phyloP scores from a whole-genome alignment of 2,113 vertebrate genomes.

The Tiliqua scincoides region DNA sequence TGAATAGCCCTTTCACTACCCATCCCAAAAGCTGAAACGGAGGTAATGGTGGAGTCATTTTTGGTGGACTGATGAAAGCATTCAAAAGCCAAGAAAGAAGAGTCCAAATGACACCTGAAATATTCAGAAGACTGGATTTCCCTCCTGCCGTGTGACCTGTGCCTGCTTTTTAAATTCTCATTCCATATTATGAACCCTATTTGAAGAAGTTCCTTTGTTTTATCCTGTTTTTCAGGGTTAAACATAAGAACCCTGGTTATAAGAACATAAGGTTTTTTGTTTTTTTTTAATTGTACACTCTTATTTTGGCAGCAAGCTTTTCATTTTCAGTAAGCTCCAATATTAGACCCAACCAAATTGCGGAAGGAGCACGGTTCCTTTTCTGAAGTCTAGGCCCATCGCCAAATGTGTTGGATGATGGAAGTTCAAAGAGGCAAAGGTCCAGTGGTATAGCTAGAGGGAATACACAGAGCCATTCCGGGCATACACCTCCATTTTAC shows the following conservation, averaged over 20 bases:
- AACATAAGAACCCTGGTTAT: no score
- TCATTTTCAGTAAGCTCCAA: background rate
- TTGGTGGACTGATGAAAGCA: background rate
- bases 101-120: background rate
- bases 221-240: slow-evolving; percentile 1
- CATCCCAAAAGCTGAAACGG: background rate
- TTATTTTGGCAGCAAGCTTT: background rate
- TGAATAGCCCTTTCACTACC: background rate
- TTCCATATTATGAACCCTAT: background rate
- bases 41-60: background rate
- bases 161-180: background rate
- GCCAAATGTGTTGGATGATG: no score
- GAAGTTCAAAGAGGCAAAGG: no score
- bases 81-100: background rate
- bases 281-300: background rate
- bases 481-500: no score
- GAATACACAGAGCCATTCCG: no score
- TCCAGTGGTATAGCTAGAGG: no score
- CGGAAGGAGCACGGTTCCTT: no score
- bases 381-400: no score
- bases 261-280: background rate
- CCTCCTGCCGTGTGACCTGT: background rate
- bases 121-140: background rate
- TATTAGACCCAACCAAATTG: no score
- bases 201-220: slow-evolving; percentile 4